Percentiles rank a stretch among this genome's conserved stretches.
phyloP scores from a whole-genome alignment of 1,140 invertebrate species.

The Drosophila virilis region DNA sequence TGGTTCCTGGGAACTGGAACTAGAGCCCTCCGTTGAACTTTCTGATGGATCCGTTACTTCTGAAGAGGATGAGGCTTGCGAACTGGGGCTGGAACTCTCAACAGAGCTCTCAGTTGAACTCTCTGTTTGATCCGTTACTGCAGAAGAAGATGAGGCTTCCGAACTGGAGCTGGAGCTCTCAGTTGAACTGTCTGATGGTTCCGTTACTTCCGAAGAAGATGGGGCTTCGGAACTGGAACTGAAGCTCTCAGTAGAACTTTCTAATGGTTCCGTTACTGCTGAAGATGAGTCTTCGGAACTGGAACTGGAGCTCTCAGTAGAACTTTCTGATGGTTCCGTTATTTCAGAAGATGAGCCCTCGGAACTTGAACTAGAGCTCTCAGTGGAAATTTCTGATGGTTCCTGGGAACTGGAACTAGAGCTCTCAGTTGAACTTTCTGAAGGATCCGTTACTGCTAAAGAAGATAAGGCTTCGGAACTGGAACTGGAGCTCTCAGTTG shows the following conservation, averaged over 20 bases:
- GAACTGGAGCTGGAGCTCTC: constrained; percentile 3
- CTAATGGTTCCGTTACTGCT: neutral
- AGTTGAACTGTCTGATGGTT: neutral
- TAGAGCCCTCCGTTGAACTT: neutral
- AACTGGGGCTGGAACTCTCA: constrained; percentile 2
- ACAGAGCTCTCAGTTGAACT: neutral
- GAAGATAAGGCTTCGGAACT: neutral
- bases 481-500: constrained; percentile 7
- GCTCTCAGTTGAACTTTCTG: neutral
- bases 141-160: neutral
- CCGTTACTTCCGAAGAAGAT: neutral
- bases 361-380: neutral
- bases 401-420: neutral
- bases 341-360: neutral
- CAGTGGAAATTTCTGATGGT: neutral
- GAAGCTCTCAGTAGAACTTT: neutral
- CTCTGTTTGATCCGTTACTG: neutral
- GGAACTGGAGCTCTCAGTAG: neutral
- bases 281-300: neutral
- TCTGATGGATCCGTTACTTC: neutral
- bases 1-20: neutral
- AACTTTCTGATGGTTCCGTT: too few relatives aligned
- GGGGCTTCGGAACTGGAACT: neutral
- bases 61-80: too few relatives aligned
- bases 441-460: neutral